Base-by-base conservation (phyloP, 1,140 invertebrate species). In the Ceratosolen solmsi region DNA sequence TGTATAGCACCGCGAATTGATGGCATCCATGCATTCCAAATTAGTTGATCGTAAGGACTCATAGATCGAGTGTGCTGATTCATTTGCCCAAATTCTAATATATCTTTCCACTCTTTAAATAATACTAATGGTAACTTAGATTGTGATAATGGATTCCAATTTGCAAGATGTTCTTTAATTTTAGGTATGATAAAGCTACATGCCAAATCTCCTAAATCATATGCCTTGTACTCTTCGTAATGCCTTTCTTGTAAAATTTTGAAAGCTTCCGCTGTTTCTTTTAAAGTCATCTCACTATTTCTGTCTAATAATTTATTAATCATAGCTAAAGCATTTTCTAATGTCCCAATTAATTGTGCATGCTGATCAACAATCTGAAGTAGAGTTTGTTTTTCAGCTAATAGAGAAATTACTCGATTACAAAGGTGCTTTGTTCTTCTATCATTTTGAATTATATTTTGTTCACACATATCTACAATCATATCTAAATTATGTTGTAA, bases 21-120 rank as follows among this genome's bases (percentile, higher is more conserved):
- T 46, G 97, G 97, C 93, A 98, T 96, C 94, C 97, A 97, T 1
- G 96, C 94, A 82, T 97, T 95, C 97, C 97, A 98, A 76, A 99
- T 92, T 7, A 98, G 90, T 84, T 93, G 93, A 87, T 96, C 95
- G 87, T 96, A 97, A 1, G 96, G 95, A 87, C 95, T 94, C 89
- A 96, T 94, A 71, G 93, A 89, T 79, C 91, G 92, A 81, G 92
- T 90, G 75, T 92, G 92, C 84, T 92, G 63, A 25, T 89, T 83
- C 51, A 85, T 84, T 58, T 84, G 91, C 79, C 92, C 90, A 86
- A 88, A 91, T 80, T 94, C 93, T 65, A 96, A 87, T 82, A 96
- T 92, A 49, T 90, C 89, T 80, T 94, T 93, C 96, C 97, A 97
- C 80, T 95, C 93, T 80, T 93, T 91, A 56, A 97, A 94, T n/a